Evolutionary conservation across 1,140 invertebrate species (phyloP).

Genomic region (Drosophila saltans): DNA sequence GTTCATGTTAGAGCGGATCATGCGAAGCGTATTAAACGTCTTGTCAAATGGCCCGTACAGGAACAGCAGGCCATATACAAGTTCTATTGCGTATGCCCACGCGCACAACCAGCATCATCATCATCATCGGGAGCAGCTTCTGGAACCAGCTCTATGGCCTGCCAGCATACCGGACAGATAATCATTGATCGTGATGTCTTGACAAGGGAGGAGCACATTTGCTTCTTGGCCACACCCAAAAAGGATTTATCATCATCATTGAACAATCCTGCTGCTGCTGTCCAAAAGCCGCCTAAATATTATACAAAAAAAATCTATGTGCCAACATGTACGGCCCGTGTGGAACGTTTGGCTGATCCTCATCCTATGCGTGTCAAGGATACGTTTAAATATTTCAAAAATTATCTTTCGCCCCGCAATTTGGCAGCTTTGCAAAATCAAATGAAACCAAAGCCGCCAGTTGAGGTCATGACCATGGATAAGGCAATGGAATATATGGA

Average conservation of each 20-base stretch:
- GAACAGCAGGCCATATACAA: conserved; percentile 56
- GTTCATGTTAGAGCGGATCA: conserved; percentile 58
- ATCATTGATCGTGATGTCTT: conserved; percentile 77
- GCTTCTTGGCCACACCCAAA: conserved; percentile 70
- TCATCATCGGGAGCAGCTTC: no score
- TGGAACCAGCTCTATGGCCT: conserved; percentile 54
- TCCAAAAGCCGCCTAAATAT: conserved; percentile 34
- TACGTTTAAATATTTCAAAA: conserved; percentile 53
- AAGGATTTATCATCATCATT: conserved; percentile 44
- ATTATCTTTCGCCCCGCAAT: conserved; percentile 44
- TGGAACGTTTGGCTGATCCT: conserved; percentile 67
- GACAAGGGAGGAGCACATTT: conserved; percentile 72
- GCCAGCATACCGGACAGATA: conserved; percentile 72
- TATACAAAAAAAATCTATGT: conserved; percentile 62
- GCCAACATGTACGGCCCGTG: conserved; percentile 66
- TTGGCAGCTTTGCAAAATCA: conserved; percentile 51
- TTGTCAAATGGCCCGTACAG: conserved; percentile 53
- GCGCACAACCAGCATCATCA: background rate
- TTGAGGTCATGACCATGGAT: conserved; percentile 60
- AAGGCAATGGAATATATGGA: conserved; percentile 70
- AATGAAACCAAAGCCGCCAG: conserved; percentile 58
- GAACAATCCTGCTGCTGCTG: background rate
- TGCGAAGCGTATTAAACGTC: conserved; percentile 55
- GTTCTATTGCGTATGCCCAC: conserved; percentile 68
- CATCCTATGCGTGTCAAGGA: conserved; percentile 50